Conservation (phyloP, 2,888 invertebrate genomes). For the Lasioglossum vierecki region DNA sequence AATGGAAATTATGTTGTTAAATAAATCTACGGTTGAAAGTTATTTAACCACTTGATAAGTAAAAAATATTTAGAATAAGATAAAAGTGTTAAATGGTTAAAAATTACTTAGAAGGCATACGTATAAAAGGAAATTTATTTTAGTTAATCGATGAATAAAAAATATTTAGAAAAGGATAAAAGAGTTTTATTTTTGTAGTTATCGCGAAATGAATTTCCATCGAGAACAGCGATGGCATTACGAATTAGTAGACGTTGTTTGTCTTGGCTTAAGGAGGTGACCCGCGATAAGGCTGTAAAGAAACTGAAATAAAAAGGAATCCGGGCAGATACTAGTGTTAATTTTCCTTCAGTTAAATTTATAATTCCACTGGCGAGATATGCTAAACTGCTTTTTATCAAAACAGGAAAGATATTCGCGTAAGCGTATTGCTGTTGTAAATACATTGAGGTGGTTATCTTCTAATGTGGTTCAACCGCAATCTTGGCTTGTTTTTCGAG, state of each 20-base stretch:
- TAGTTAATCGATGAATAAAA: not conserved
- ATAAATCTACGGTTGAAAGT: no score
- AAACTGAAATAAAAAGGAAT: not conserved
- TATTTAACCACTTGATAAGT: not conserved
- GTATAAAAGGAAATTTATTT: no score
- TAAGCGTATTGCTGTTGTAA: not conserved
- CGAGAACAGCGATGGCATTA: not conserved
- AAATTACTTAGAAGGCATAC: no score
- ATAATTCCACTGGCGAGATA: not conserved
- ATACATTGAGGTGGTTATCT: conserved; percentile 32
- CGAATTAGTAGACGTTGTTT: not conserved
- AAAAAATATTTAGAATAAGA: not conserved
- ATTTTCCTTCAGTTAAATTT: not conserved
- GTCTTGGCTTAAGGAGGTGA: not conserved
- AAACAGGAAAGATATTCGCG: conserved; percentile 15
- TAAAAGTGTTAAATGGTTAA: no score
- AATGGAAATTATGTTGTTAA: no score
- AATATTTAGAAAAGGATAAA: not conserved
- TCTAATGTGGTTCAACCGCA: conserved; percentile 26
- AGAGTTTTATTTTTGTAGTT: not conserved
- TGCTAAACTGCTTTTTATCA: conserved; percentile 22
- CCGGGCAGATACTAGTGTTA: not conserved
- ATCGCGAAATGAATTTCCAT: not conserved
- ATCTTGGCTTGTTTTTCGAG: conserved; percentile 22
- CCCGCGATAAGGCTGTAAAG: not conserved